Evolutionary conservation across 1,140 invertebrate genomes (phyloP), one percentile per base, ranked within the genome.

Genomic region (Drosophila bipectinata): DNA sequence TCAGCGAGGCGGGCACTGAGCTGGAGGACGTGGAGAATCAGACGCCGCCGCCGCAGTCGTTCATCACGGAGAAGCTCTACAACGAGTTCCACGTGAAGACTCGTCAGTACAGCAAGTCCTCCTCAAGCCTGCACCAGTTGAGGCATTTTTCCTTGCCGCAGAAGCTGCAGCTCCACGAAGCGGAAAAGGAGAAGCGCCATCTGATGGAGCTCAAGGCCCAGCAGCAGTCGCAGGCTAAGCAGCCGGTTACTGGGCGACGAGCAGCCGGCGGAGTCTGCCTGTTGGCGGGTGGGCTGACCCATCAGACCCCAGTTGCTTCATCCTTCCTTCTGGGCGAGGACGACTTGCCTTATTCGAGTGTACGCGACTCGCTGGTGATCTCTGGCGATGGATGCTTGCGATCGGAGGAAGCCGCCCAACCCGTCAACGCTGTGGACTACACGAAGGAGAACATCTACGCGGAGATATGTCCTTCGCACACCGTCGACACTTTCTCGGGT

Each of bases 21-120:
- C 60, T 81, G 58, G 90, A 91, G 14, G 90, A 91, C 62, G 68
- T 90, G 53, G 90, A 91, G 52, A 90, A 91, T 58, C 78, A 85
- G 51, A 79, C 79, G 3, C 78, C 77, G n/a, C 73, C 74, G 5
- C 94, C 94, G 41, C 92, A 94, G 76, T 94, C 93, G 0, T 94
- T 93, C 52, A 94, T 94, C 21, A 94, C 93, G 32, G 93, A 94
- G 68, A 94, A 94, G 73, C 77, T 94, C 12, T 94, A 93, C 85
- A 93, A 93, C 14, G 94, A 94, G 87, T 94, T 94, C 64, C 93
- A 94, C 64, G 94, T 94, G 0, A 94, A 94, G 79, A 94, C 94
- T 3, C 93, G 94, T 56, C 92, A 93, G 69, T 92, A 94, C 0
- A 94, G 93, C 74, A 94, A 94, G 90, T 94, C 94, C 4, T 94